phyloP scores from a whole-genome alignment of 2,888 invertebrate species.

The Eupelmus urozonus region DNA sequence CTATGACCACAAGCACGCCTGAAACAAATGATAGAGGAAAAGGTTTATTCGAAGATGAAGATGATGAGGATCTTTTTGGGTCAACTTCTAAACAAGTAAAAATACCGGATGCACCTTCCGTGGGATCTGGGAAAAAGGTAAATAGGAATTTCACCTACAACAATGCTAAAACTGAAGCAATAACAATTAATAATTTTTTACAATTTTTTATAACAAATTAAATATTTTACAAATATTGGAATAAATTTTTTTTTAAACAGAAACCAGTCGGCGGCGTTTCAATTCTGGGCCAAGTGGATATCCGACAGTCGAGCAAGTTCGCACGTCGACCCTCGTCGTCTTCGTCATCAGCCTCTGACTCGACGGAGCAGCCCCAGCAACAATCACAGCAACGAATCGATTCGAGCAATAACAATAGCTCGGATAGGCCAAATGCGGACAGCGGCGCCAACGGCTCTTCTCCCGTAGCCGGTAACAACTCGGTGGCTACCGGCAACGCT shows the following conservation, averaged over 20 bases:
- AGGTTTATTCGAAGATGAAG: constrained; percentile 69
- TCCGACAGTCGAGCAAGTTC: constrained; percentile 64
- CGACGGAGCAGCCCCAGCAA: not conserved
- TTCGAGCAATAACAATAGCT: constrained; percentile 67
- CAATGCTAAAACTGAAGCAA: too few relatives aligned
- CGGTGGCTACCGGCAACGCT: not conserved
- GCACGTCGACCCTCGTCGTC: constrained; percentile 59
- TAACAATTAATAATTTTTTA: not conserved
- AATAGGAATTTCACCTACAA: too few relatives aligned
- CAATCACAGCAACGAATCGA: constrained; percentile 57
- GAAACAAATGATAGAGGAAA: constrained; percentile 64
- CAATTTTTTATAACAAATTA: not conserved
- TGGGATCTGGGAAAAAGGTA: constrained; percentile 37
- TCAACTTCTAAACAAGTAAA: constrained; percentile 55
- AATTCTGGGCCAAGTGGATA: constrained; percentile 78
- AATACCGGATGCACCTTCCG: constrained; percentile 39
- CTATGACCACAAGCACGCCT: constrained; percentile 69
- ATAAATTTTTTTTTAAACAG: constrained; percentile 73
- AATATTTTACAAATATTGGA: not conserved
- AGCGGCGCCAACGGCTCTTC: constrained; percentile 24
- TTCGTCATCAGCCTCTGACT: constrained; percentile 32
- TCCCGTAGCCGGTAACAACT: constrained; percentile 34
- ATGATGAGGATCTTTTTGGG: constrained; percentile 68
- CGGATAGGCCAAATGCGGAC: constrained; percentile 10
- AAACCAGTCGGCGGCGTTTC: constrained; percentile 82